phyloP scores from a whole-genome alignment of 2,888 invertebrate genomes.

The Vesta saturnalis region DNA sequence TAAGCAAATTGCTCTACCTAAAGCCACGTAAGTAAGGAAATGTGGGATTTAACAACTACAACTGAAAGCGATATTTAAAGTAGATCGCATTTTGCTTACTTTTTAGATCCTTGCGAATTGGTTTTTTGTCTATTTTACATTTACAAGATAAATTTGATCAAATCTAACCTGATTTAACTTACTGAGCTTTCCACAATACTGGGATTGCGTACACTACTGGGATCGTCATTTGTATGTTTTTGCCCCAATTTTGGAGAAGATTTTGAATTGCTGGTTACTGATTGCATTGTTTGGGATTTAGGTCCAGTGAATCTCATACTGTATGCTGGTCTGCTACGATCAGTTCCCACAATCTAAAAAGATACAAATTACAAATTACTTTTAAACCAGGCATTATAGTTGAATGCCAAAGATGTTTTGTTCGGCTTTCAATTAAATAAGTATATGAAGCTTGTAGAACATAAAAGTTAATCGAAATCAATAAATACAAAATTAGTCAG shows the following conservation, averaged over 20 bases:
- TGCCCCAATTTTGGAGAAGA: slow-evolving; percentile 53
- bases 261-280: slow-evolving; percentile 61
- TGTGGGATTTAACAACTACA: too few relatives aligned
- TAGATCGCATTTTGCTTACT: not conserved
- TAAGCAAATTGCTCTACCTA: not conserved
- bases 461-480: too few relatives aligned
- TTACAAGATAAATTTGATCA: not conserved
- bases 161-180: slow-evolving; percentile 45
- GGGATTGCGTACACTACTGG: slow-evolving; percentile 47
- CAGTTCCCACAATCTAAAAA: slow-evolving; percentile 39
- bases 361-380: too few relatives aligned
- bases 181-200: slow-evolving; percentile 57
- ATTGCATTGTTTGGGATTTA: slow-evolving; percentile 65
- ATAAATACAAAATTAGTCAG: too few relatives aligned
- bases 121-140: not conserved
- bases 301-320: slow-evolving; percentile 64
- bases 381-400: too few relatives aligned
- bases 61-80: not conserved
- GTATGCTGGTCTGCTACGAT: slow-evolving; percentile 57
- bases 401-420: too few relatives aligned
- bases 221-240: slow-evolving; percentile 55
- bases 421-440: too few relatives aligned
- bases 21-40: not conserved
- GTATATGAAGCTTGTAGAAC: too few relatives aligned
- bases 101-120: not conserved